These are phyloP conservation scores for Coenonympha arcania DNA, from an alignment of 2,888 invertebrate genomes.

Conservation along the genomic window DNA sequence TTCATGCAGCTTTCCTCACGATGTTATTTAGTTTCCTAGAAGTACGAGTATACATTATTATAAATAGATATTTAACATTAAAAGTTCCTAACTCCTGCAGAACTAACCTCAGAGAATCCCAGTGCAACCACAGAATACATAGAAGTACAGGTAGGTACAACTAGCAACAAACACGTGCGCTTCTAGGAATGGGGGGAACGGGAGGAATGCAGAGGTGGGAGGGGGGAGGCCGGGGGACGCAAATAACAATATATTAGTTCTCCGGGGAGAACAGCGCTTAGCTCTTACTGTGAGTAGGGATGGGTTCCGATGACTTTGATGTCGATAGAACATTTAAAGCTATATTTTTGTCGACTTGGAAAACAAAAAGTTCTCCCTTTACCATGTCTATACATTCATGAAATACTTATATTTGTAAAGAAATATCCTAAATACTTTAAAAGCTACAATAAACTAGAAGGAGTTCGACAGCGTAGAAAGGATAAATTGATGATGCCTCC, in stretches of 20 bases:
- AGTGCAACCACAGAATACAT: no score
- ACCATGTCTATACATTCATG: no score
- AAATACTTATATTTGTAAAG: no score
- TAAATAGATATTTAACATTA: background rate
- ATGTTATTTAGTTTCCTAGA: no score
- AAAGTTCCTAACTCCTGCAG: background rate
- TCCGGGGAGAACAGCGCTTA: slow-evolving; percentile 62
- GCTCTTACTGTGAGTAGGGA: slow-evolving; percentile 45
- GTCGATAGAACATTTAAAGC: slow-evolving; percentile 10
- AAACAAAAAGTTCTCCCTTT: no score
- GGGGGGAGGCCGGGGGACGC: slow-evolving; percentile 7
- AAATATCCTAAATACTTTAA: no score
- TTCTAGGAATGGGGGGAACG: background rate
- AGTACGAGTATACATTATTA: no score
- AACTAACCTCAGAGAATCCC: background rate
- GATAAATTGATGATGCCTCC: no score
- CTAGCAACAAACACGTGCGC: slow-evolving; percentile 4
- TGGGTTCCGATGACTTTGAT: slow-evolving; percentile 23
- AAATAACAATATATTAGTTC: slow-evolving; percentile 65
- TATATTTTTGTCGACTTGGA: no score
- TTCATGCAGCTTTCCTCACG: no score
- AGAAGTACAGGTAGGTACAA: background rate
- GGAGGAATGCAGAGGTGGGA: background rate
- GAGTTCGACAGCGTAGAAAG: no score
- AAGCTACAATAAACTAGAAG: no score